Conservation (phyloP, 2,113 vertebrate species). For the Ginglymostoma cirratum region DNA sequence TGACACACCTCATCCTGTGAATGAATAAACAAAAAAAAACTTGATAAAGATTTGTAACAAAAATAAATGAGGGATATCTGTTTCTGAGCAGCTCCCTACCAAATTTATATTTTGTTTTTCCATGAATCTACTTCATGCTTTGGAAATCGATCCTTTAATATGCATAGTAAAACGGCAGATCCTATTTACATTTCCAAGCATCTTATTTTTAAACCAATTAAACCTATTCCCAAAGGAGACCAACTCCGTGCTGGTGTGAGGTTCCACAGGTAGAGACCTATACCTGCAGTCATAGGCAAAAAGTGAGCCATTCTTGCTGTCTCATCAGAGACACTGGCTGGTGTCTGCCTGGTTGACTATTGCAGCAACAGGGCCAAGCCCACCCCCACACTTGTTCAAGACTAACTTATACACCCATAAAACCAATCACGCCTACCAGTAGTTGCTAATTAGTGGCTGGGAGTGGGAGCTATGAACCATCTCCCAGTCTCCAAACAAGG, state of each 20-base stretch:
- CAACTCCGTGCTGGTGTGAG: neutral
- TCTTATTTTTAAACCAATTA: neutral
- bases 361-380: neutral
- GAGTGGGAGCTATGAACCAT: neutral
- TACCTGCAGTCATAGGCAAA: neutral
- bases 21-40: neutral
- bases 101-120: neutral
- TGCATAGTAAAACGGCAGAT: neutral
- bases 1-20: too few species aligned
- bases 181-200: neutral
- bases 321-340: neutral
- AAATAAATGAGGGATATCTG: neutral
- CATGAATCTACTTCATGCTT: neutral
- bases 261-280: neutral
- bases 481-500: neutral
- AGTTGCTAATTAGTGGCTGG: neutral
- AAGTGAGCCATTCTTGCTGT: too few species aligned
- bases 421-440: neutral
- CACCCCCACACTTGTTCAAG: neutral
- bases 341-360: neutral
- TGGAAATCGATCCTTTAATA: neutral
- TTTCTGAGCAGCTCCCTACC: neutral
- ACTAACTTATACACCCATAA: neutral
- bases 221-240: neutral
- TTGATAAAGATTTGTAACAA: neutral